Conservation (phyloP, 2,113 vertebrate species). For the Sinocyclocheilus anophthalmus region DNA sequence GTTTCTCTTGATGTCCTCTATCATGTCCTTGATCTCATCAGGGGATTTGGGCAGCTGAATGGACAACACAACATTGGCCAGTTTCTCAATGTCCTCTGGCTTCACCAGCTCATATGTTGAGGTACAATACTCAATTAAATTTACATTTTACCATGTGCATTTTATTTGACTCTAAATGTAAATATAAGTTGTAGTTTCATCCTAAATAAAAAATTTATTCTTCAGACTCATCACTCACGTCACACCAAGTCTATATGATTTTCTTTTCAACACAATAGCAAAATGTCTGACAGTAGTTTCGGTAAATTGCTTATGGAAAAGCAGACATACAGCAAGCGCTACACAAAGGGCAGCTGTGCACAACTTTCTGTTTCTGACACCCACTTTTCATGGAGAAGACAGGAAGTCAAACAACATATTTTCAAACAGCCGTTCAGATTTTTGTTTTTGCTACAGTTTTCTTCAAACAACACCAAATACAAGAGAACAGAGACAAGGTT, state of each 20-base stretch:
- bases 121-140: constrained; percentile 67
- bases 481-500: not conserved
- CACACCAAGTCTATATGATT: not conserved
- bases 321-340: not conserved
- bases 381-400: not conserved
- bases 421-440: not conserved
- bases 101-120: constrained; percentile 77
- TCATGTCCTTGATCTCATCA: constrained; percentile 71
- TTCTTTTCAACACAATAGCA: too few relatives aligned
- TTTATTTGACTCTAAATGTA: not conserved
- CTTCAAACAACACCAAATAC: not conserved
- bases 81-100: constrained; percentile 82
- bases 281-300: not conserved
- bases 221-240: not conserved
- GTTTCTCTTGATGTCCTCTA: constrained; percentile 71
- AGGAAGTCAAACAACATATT: not conserved
- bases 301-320: not conserved
- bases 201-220: not conserved
- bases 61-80: constrained; percentile 77
- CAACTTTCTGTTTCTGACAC: not conserved
- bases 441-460: not conserved
- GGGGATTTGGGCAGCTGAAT: constrained; percentile 76
- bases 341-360: not conserved
- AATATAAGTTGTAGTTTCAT: not conserved
- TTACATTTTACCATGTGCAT: not conserved